Conservation (phyloP, 2,797 vertebrate species). For the Artibeus lituratus region DNA sequence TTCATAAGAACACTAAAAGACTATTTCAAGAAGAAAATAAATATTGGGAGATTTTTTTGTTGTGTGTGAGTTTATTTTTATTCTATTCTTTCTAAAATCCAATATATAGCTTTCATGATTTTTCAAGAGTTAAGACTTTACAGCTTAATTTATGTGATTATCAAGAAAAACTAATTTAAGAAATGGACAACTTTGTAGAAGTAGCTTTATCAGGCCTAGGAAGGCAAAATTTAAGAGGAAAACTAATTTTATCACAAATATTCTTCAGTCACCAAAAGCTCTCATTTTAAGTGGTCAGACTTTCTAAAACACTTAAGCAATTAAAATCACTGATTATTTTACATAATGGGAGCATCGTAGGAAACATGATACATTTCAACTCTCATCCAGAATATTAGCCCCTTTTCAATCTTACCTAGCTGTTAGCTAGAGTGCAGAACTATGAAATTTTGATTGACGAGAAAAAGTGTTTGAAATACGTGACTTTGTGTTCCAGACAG, state of each 20-base stretch:
- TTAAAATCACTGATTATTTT: slow-evolving; percentile 20
- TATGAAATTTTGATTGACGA: background rate
- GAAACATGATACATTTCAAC: background rate
- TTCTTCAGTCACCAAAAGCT: background rate
- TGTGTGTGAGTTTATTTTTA: background rate
- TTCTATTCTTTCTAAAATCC: background rate
- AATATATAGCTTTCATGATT: background rate
- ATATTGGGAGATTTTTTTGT: background rate
- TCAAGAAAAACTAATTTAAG: background rate
- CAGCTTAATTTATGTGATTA: background rate
- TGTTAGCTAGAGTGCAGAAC: background rate
- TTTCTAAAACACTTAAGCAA: background rate
- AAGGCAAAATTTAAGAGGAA: slow-evolving; percentile 12
- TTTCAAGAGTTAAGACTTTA: background rate
- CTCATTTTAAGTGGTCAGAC: background rate
- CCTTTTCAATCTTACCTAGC: background rate
- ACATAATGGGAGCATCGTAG: background rate
- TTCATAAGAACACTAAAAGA: background rate
- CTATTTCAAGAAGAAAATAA: background rate
- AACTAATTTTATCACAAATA: background rate
- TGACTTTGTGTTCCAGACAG: background rate
- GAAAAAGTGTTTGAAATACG: background rate
- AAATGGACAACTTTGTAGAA: background rate
- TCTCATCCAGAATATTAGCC: background rate
- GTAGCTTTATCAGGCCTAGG: background rate